Evolutionary conservation across 2,888 invertebrate species (phyloP), one percentile per base, ranked within the genome.

Genomic region (Pyrocoelia pectoralis): DNA sequence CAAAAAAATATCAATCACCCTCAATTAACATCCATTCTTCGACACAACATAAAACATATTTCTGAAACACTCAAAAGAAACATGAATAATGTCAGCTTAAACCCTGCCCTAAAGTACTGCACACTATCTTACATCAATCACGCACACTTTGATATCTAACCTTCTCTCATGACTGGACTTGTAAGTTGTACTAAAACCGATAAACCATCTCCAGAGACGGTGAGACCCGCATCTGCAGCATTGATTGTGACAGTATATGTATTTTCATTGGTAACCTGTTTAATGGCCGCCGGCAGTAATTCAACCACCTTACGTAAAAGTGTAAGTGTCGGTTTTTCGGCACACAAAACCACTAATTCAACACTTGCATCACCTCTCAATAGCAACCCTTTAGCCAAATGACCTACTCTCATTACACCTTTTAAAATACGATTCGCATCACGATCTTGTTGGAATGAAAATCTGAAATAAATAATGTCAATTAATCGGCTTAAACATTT

Each of bases 401-500:
- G 91, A 56, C 97, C 97, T 48, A 98, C 97, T 68, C 98, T 89
- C 96, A 98, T 97, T 19, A 98, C 97, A 63, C 98, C 98, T 81
- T 97, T 95, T 48, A 98, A 84, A 70, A 94, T 89, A 65, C 97
- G 88, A 70, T 86, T 83, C 41, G 85, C 83, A 71, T 84, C 83
- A 55, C 85, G 78, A 61, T 81, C 88, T 73, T 90, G 86, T 80
- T 89, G 88, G 81, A 89, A 89, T 57, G 89, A 89, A 73, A 90
- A 86, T 66, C 84, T 84, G 69, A 12, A 75, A 72, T n/a, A 17
- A 48, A 10, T 1, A 19, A 24, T 24, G 4, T 24, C n/a, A n/a
- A n/a, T n/a, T n/a, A n/a, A n/a, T n/a, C n/a, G n/a, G n/a, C n/a
- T n/a, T n/a, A n/a, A n/a, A n/a, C n/a, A n/a, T n/a, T n/a, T n/a